phyloP scores from a whole-genome alignment of 2,113 vertebrate genomes.

The Psittacara wagleri region DNA sequence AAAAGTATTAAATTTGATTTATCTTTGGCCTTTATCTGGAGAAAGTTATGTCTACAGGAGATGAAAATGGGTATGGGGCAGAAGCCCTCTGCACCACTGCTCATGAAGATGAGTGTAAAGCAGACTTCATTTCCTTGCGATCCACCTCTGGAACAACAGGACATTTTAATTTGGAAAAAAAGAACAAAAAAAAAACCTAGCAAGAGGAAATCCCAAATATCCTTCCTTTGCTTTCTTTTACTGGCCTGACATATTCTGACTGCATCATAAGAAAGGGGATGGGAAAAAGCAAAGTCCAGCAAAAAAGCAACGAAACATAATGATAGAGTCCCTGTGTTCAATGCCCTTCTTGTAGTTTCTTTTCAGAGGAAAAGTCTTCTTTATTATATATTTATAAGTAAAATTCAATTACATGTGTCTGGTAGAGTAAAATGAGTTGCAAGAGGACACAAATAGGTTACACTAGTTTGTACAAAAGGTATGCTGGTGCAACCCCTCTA shows the following conservation, averaged over 20 bases:
- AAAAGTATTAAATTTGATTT: not conserved
- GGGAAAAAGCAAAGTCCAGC: not conserved
- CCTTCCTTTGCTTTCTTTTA: not conserved
- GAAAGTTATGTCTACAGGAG: not conserved
- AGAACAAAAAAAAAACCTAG: not conserved
- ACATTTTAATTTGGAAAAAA: not conserved
- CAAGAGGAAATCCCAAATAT: not conserved
- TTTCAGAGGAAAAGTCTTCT: not conserved
- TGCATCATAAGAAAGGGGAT: not conserved
- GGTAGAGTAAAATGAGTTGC: not conserved
- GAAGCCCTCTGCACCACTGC: not conserved
- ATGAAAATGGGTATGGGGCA: not conserved
- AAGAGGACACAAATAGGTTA: not conserved
- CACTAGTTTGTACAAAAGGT: not conserved
- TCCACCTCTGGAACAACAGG: not conserved
- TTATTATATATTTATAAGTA: not conserved
- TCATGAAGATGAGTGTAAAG: not conserved
- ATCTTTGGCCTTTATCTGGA: not conserved
- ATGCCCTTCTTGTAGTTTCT: not conserved
- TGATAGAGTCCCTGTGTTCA: not conserved
- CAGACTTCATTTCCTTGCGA: not conserved
- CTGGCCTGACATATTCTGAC: not conserved
- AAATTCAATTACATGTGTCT: not conserved
- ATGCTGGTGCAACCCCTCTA: not conserved
- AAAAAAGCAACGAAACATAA: not conserved